phyloP scores from a whole-genome alignment of 2,113 vertebrate genomes.

The Pygoscelis antarcticus region DNA sequence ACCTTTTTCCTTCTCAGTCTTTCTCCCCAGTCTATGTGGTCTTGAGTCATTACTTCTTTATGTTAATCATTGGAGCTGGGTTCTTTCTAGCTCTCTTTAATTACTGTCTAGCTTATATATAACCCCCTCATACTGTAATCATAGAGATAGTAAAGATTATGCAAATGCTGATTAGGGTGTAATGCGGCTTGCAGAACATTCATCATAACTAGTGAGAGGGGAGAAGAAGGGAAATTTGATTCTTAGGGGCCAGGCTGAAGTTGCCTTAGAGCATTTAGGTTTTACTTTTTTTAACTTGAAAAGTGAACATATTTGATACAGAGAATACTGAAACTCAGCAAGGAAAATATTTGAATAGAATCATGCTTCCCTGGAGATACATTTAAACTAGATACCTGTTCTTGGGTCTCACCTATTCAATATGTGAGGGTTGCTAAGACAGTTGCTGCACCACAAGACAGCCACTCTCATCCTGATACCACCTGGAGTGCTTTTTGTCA shows the following conservation, averaged over 20 bases:
- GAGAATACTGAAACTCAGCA: neutral
- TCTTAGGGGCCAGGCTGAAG: neutral
- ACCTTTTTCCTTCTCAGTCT: neutral
- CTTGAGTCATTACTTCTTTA: constrained; percentile 7
- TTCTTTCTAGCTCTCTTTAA: constrained; percentile 38
- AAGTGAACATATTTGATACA: neutral
- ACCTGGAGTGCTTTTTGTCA: neutral
- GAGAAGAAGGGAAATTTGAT: neutral
- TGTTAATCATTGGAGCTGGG: neutral
- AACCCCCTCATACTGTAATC: constrained; percentile 26
- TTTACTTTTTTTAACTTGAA: neutral
- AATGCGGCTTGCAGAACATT: neutral
- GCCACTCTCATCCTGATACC: neutral
- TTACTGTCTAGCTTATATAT: constrained; percentile 54
- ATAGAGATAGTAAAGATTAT: constrained; percentile 53
- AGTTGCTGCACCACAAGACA: neutral
- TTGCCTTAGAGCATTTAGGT: neutral
- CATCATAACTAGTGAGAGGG: neutral
- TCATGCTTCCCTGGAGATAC: neutral
- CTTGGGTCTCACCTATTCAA: neutral
- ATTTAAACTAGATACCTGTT: neutral
- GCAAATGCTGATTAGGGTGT: constrained; percentile 31
- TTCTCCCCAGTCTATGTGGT: neutral
- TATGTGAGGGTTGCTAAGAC: neutral
- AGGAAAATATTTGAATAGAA: neutral